Evolutionary conservation across 1,140 invertebrate species (phyloP).

Genomic region (Carposina sasakii): DNA sequence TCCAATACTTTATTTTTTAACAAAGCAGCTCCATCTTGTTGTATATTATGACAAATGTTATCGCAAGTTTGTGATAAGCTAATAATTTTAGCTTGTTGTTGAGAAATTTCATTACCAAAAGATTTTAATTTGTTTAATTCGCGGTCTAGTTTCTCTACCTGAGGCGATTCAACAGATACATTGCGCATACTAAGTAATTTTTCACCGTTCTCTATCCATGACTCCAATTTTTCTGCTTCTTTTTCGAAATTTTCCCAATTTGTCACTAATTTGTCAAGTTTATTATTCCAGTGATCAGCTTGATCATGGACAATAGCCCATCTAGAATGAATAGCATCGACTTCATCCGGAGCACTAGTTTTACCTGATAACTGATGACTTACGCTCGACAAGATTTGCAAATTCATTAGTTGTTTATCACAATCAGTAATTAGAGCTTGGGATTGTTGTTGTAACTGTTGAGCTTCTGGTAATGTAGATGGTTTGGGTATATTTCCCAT

Average conservation of each 20-base stretch:
- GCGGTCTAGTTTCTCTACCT: slow-evolving; percentile 81
- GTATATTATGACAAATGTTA: slow-evolving; percentile 81
- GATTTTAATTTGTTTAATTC: slow-evolving; percentile 82
- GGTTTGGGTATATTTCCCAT: slow-evolving; percentile 82
- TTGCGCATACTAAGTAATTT: slow-evolving; percentile 73
- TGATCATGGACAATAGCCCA: slow-evolving; percentile 85
- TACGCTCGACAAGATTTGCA: slow-evolving; percentile 81
- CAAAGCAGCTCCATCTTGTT: slow-evolving; percentile 81
- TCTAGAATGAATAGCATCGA: slow-evolving; percentile 85
- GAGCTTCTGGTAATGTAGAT: slow-evolving; percentile 84
- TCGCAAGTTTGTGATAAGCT: slow-evolving; percentile 85
- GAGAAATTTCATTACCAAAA: slow-evolving; percentile 86
- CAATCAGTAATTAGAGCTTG: slow-evolving; percentile 83
- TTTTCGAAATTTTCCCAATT: slow-evolving; percentile 87
- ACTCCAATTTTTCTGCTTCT: slow-evolving; percentile 80
- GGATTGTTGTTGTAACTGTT: slow-evolving; percentile 80
- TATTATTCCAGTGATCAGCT: slow-evolving; percentile 81
- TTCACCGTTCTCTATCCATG: slow-evolving; percentile 81
- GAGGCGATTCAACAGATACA: slow-evolving; percentile 76
- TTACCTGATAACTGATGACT: slow-evolving; percentile 82
- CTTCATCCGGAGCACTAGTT: slow-evolving; percentile 83
- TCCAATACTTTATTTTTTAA: slow-evolving; percentile 81
- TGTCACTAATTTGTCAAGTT: slow-evolving; percentile 83
- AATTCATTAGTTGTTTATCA: slow-evolving; percentile 80
- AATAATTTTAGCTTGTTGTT: slow-evolving; percentile 86